Percentiles rank a stretch among this genome's conserved stretches.
Conservation (phyloP, 2,797 vertebrate genomes). For the Kryptopterus vitreolus region DNA sequence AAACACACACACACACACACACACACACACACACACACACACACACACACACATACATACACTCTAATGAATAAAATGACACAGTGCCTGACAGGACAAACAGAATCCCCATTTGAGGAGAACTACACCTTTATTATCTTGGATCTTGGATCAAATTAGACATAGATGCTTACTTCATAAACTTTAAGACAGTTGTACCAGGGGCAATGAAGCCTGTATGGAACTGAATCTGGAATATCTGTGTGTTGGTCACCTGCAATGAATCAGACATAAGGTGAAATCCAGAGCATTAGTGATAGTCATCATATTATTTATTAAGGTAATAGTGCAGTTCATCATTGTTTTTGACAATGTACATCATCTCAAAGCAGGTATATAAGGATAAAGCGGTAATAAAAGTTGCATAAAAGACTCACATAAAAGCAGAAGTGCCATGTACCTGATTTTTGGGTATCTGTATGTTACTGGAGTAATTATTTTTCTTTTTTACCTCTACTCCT, state of each 20-base stretch:
- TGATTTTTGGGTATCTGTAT: too few relatives aligned
- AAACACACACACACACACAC: too few relatives aligned
- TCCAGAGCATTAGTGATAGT: neutral
- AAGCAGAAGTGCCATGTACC: too few relatives aligned
- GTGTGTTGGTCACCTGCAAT: slow-evolving; percentile 93
- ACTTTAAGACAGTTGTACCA: slow-evolving; percentile 89
- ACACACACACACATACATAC: too few relatives aligned
- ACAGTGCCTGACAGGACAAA: neutral
- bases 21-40: too few relatives aligned
- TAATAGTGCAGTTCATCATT: neutral
- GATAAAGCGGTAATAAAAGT: too few relatives aligned
- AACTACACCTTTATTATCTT: neutral
- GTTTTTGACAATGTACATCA: too few relatives aligned
- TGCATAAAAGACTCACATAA: too few relatives aligned
- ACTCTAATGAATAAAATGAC: neutral
- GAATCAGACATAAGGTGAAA: neutral
- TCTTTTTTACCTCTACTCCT: too few relatives aligned
- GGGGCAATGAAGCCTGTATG: slow-evolving; percentile 94
- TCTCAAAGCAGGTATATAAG: too few relatives aligned
- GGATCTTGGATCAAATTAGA: neutral
- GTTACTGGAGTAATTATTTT: too few relatives aligned
- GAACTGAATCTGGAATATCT: slow-evolving; percentile 98
- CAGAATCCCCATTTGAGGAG: neutral
- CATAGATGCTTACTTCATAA: slow-evolving; percentile 86
- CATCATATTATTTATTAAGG: neutral